Evolutionary conservation across 2,113 vertebrate genomes (phyloP), one percentile per base, ranked within the genome.

Genomic region (Gopherus evgoodei): DNA sequence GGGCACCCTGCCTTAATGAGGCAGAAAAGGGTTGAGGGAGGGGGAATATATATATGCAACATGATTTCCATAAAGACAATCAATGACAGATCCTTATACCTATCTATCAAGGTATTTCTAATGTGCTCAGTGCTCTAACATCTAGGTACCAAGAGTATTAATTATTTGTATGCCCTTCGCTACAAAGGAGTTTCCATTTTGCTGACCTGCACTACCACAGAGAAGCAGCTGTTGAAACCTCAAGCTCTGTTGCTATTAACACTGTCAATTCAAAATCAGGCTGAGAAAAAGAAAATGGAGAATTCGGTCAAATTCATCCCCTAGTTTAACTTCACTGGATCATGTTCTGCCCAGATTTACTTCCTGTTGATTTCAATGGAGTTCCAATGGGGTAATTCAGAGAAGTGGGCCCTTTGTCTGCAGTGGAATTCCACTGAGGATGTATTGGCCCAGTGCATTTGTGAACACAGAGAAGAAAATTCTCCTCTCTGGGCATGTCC

Each of bases 11-110:
- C 56, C 56, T 27, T 25, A 57, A 57, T 57, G 56, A 57, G 65
- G 72, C 42, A 76, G 72, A 76, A 13, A 44, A 44, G 6, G 24
- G 22, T 3, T 12, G 72, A 11, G 11, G 69, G 5, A 24, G 38
- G 69, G 29, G 65, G 35, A 69, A n/a, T 22, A 42, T 44, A 76
- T 22, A 4, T 35, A 90, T 72, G 22, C 0, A 92, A 65, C 62
- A 57, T 65, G 83, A 35, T n/a, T 93, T 93, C 87, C 21, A 19
- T 79, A 47, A 81, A 96, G 38, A 52, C 27, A 47, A 35, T 47
- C 31, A 12, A 27, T 1, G n/a, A 69, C 44, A 49, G 35, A 17
- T 25, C 80, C n/a, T 54, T 75, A 9, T 78, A 83, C 19, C 90
- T 16, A 49, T 8, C 11, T 69, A 35, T 11, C 47, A 42, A 87